Percentiles rank a stretch among this genome's conserved stretches.
Conservation (phyloP, 2,888 invertebrate species). For the Hirtodrosophila trivittata region DNA sequence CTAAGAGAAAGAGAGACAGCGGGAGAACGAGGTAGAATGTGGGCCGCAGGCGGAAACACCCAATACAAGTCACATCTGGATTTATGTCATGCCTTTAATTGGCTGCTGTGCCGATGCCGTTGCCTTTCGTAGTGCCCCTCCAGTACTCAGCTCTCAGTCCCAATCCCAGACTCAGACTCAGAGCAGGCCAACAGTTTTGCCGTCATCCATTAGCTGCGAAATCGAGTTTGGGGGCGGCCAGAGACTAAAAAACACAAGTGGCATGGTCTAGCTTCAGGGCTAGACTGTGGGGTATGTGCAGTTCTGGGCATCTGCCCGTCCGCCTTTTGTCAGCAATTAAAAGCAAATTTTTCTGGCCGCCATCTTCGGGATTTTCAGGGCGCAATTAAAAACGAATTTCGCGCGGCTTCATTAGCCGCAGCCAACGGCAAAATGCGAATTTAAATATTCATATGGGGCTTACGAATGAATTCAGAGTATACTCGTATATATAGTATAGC, state of each 20-base stretch:
- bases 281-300: constrained; percentile 13
- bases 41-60: constrained; percentile 83
- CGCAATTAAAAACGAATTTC: constrained; percentile 80
- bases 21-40: constrained; percentile 54
- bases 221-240: constrained; percentile 68
- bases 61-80: constrained; percentile 84
- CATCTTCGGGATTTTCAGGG: constrained; percentile 71
- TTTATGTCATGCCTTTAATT: constrained; percentile 84
- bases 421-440: constrained; percentile 43
- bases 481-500: constrained; percentile 18
- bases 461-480: constrained; percentile 20
- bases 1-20: constrained; percentile 1
- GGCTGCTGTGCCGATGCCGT: constrained; percentile 80
- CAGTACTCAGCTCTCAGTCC: constrained; percentile 8
- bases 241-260: constrained; percentile 72
- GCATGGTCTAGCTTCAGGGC: constrained; percentile 41
- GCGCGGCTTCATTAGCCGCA: constrained; percentile 73
- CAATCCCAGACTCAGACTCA: constrained; percentile 14
- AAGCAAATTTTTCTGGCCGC: constrained; percentile 76
- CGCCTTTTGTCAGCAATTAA: constrained; percentile 70
- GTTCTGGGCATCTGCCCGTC: constrained; percentile 15
- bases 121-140: constrained; percentile 2
- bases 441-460: constrained; percentile 70
- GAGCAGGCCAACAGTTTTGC: constrained; percentile 45
- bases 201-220: constrained; percentile 74